Percentiles rank a stretch among this genome's conserved stretches.
phyloP scores from a whole-genome alignment of 2,113 vertebrate species.

The Pelecanus crispus region DNA sequence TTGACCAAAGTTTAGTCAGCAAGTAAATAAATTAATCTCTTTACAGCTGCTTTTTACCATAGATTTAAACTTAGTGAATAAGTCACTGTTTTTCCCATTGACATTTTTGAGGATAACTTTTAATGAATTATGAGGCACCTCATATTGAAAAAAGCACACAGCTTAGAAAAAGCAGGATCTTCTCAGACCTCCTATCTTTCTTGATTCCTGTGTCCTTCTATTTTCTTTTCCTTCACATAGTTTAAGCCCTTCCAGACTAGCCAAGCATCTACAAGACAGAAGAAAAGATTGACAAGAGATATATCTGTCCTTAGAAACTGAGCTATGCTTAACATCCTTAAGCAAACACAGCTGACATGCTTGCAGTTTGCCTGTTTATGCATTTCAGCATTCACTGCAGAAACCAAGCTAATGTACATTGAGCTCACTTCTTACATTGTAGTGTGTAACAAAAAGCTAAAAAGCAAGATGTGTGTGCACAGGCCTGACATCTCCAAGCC shows the following conservation, averaged over 20 bases:
- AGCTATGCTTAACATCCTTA: background rate
- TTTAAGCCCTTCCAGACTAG: background rate
- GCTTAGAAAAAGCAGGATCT: background rate
- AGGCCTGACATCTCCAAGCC: background rate
- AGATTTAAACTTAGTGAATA: background rate
- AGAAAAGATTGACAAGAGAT: background rate
- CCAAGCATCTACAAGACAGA: background rate
- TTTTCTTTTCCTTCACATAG: background rate
- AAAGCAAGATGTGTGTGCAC: background rate
- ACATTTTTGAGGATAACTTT: background rate
- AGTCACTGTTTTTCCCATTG: background rate
- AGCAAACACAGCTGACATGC: background rate
- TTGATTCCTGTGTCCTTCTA: background rate
- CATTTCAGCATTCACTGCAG: background rate
- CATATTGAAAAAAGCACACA: background rate
- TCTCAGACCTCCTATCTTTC: background rate
- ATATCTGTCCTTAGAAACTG: background rate
- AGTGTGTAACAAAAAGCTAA: background rate
- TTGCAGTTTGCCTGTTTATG: background rate
- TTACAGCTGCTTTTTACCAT: background rate
- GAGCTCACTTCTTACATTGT: background rate
- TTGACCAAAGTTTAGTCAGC: background rate
- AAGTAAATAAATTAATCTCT: background rate
- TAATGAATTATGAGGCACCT: background rate
- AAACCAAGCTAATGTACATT: background rate